Conservation (phyloP, 2,888 invertebrate genomes). For the Eutolmus rufibarbis region DNA sequence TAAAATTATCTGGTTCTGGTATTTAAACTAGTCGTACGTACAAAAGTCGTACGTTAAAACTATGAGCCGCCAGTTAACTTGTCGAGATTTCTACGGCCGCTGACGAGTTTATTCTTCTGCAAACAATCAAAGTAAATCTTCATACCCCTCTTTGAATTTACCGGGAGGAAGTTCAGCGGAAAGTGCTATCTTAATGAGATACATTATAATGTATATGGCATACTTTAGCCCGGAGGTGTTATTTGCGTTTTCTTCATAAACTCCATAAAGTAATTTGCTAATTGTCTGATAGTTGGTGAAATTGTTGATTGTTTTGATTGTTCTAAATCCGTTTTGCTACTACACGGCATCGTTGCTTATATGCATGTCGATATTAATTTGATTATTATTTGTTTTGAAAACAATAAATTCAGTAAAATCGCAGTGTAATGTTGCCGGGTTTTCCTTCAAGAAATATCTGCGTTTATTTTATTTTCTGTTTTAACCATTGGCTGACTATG, state of each 20-base stretch:
- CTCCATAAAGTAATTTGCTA: neutral
- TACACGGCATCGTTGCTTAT: no score
- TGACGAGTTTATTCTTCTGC: neutral
- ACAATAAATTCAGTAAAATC: neutral
- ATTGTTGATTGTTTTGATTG: neutral
- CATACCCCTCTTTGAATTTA: neutral
- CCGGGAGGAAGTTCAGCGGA: neutral
- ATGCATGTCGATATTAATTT: neutral
- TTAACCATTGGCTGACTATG: no score
- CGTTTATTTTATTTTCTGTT: no score
- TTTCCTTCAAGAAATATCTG: no score
- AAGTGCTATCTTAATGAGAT: neutral
- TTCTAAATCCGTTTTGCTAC: neutral
- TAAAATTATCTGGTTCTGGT: neutral
- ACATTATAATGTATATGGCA: neutral
- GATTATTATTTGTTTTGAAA: neutral
- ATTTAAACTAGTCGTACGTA: neutral
- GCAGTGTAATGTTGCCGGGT: no score
- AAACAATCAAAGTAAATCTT: neutral
- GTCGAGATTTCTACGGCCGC: neutral
- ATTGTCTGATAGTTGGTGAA: neutral
- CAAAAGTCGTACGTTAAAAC: slow-evolving; percentile 3
- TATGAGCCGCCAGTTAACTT: neutral
- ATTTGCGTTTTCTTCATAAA: neutral
- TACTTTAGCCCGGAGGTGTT: neutral